These are phyloP conservation scores for Speoplatyrhinus poulsoni DNA, from an alignment of 2,113 vertebrate genomes.

Conservation along the genomic window DNA sequence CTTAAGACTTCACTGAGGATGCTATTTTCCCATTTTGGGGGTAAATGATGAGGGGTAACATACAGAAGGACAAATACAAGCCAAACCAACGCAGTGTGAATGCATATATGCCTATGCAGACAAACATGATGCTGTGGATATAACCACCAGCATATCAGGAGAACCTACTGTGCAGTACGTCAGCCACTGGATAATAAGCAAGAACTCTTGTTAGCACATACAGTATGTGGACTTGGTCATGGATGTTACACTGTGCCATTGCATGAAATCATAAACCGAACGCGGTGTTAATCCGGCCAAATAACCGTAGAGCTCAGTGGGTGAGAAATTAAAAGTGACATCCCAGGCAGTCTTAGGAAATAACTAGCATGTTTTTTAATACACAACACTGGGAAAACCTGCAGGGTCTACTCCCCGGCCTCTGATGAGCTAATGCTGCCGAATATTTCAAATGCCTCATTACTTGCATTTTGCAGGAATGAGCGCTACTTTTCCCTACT, in stretches of 20 bases:
- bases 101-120: constrained; percentile 3
- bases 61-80: constrained; percentile 6
- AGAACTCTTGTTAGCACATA: constrained; percentile 14
- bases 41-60: constrained; percentile 24
- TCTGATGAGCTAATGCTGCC: constrained; percentile 70
- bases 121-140: not conserved
- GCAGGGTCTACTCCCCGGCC: constrained; percentile 60
- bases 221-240: constrained; percentile 13
- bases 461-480: constrained; percentile 67
- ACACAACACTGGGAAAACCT: constrained; percentile 66
- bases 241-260: not conserved
- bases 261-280: constrained; percentile 33
- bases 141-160: constrained; percentile 4
- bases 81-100: constrained; percentile 1
- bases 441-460: constrained; percentile 78
- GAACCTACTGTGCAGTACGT: not conserved
- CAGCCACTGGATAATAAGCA: constrained; percentile 24
- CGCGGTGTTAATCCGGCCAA: constrained; percentile 23
- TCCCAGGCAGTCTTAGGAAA: constrained; percentile 28
- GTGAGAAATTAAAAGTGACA: constrained; percentile 55
- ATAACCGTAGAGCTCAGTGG: constrained; percentile 30
- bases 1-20: constrained; percentile 27
- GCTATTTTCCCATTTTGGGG: constrained; percentile 23
- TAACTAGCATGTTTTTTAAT: constrained; percentile 55
- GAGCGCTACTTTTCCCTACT: constrained; percentile 54